Conservation (phyloP, 2,888 invertebrate genomes). For the Cepaea hortensis region DNA sequence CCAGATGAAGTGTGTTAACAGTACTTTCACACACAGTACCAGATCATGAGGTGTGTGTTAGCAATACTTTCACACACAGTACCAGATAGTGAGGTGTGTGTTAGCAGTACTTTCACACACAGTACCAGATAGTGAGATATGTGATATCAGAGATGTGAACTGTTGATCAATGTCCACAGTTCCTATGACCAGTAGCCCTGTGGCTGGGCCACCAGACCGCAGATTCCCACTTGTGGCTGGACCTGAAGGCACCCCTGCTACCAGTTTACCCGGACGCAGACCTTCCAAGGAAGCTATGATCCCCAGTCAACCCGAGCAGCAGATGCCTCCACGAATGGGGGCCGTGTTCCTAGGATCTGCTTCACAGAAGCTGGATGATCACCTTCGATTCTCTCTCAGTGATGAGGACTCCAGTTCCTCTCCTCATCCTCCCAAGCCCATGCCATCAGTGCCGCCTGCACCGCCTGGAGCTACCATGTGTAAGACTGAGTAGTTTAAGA, state of each 20-base stretch:
- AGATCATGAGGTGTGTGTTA: too few species aligned
- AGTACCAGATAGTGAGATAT: too few species aligned
- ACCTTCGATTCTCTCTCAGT: constrained; percentile 58
- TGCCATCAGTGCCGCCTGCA: constrained; percentile 66
- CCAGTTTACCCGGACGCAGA: constrained; percentile 45
- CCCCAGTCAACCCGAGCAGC: not conserved
- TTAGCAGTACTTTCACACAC: too few species aligned
- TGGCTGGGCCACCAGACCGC: constrained; percentile 38
- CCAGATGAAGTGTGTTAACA: too few species aligned
- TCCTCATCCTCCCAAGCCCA: constrained; percentile 57
- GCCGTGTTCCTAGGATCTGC: not conserved
- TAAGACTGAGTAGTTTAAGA: constrained; percentile 57
- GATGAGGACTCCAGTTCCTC: constrained; percentile 71
- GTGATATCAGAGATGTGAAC: too few species aligned
- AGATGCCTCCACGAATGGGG: constrained; percentile 9
- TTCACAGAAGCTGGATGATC: constrained; percentile 16
- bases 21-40: too few species aligned
- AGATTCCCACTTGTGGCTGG: constrained; percentile 26
- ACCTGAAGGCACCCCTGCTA: constrained; percentile 42
- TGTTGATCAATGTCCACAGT: constrained; percentile 10
- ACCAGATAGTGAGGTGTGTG: too few species aligned
- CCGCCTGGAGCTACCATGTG: constrained; percentile 73
- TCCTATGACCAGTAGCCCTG: constrained; percentile 43
- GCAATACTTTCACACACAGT: too few species aligned
- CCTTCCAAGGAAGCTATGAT: constrained; percentile 41